Base-by-base conservation (phyloP, 2,797 vertebrate genomes). In the Helicolenus hilgendorfi region DNA sequence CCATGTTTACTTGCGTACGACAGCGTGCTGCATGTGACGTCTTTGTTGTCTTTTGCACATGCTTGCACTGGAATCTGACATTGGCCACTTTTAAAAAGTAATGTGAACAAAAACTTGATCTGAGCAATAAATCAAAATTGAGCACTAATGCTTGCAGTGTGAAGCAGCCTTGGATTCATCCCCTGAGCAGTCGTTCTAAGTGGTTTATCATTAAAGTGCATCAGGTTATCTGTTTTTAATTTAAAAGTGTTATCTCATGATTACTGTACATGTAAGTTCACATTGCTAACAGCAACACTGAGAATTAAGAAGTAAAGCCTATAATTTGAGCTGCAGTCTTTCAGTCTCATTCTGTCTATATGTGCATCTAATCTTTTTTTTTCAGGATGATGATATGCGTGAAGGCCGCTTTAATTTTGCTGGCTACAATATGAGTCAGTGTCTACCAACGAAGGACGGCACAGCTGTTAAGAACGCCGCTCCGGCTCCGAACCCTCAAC, bases 321-420 rank as follows among this genome's bases (percentile, higher is more conserved):
- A 69, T 79, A 36, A 89, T 82, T 65, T 81, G 55, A 81, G 82
- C 81, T 77, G 70, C 55, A 58, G 35, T 15, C 14, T 35, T 75
- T 65, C 8, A 79, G 24, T 81, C 15, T 70, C 2, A 69, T 53
- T 56, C 6, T 81, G n/a, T 80, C 11, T 36, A 67, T 45, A 60
- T 70, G 33, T 85, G 83, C 15, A 2, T 77, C 29, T 77, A 71
- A n/a, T 55, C n/a, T 55, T 55, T 55, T 55, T 58, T 53, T 81
- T 85, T 15, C 92, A 99, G 99, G 99, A 99, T 86, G 98, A 99
- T 0, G 98, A 99, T 38, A 93, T 97, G 83, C 98, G 97, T 73
- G 99, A 99, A 70, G 98, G 98, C 60, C 98, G 98, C 58, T 99
- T 99, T 92, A 98, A 98, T 94, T 99, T 99, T 77, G 97, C 98